Evolutionary conservation across 2,113 vertebrate species (phyloP), one percentile per base, ranked within the genome.

Genomic region (Sceloporus undulatus): DNA sequence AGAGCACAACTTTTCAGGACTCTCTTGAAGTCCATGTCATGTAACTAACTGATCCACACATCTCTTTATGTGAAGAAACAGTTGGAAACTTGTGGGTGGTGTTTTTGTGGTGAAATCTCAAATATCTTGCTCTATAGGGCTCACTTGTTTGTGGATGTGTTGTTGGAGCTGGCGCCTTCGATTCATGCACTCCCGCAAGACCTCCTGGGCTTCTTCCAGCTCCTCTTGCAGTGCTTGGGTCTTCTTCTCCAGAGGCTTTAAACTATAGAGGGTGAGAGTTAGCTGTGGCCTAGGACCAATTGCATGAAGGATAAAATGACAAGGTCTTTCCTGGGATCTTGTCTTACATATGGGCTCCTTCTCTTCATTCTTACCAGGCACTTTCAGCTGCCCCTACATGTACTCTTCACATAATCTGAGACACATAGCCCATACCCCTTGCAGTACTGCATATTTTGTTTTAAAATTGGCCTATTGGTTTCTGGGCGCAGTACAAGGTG

Each of bases 141-240:
- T 86, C 34, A 90, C 89, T 42, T 66, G 79, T 73, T 83, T 85
- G 23, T 73, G 62, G 73, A 90, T 9, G 8, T 71, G 68, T n/a
- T 75, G 70, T 8, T 68, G 89, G n/a, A 48, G 11, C 23, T 68
- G 79, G 8, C 48, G 21, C 3, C 38, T 86, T 25, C 42, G 65
- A 6, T 82, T 77, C 48, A 13, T 42, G 48, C 5, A n/a, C 34
- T 90, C 85, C 84, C 14, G 48, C 79, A 83, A 34, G 66, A 74
- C 42, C 1, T 40, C 73, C 62, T 83, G 79, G 23, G 23, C 4
- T 81, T 90, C 89, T 52, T 90, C 84, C 62, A 86, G 62, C 79
- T 90, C 79, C 5, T 86, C 62, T 66, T 70, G 85, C 62, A 86
- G 38, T 25, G 48, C 65, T 34, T 3, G 56, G n/a, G n/a, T 77